phyloP scores from a whole-genome alignment of 2,113 vertebrate genomes.

The Kryptolebias marmoratus region DNA sequence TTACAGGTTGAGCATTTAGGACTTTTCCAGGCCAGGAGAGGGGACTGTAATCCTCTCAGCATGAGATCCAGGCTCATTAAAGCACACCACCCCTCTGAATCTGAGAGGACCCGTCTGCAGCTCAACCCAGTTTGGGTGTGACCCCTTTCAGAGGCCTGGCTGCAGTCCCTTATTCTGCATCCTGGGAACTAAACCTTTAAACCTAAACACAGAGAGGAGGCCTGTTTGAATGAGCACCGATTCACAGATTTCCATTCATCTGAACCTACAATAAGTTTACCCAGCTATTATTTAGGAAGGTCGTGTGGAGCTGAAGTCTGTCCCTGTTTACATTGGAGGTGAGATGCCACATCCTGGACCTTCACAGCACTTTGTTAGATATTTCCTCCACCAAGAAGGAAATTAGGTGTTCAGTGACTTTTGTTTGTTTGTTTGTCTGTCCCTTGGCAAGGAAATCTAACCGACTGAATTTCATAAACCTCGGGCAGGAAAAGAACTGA shows the following conservation, averaged over 20 bases:
- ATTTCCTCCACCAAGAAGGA: background rate
- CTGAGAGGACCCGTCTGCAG: conserved; percentile 35
- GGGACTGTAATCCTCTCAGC: conserved; percentile 65
- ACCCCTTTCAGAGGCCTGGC: conserved; percentile 60
- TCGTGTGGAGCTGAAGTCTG: background rate
- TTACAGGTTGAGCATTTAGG: conserved; percentile 30
- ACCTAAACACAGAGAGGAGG: conserved; percentile 34
- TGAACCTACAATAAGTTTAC: conserved; percentile 12
- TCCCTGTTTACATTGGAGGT: conserved; percentile 9
- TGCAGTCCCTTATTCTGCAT: conserved; percentile 60
- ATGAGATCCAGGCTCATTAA: conserved; percentile 71
- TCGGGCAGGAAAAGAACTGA: background rate
- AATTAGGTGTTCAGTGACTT: background rate
- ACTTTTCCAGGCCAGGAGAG: conserved; percentile 43
- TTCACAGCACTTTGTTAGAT: conserved; percentile 1
- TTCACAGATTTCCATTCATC: conserved; percentile 17
- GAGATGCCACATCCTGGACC: conserved; percentile 7
- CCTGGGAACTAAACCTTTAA: conserved; percentile 65
- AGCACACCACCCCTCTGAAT: conserved; percentile 51
- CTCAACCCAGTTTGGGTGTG: conserved; percentile 73
- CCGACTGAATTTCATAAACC: background rate
- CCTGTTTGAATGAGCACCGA: conserved; percentile 45
- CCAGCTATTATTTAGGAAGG: background rate
- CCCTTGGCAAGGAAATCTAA: background rate
- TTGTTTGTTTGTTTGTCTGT: background rate